Conservation (phyloP, 2,888 invertebrate species). For the Anarsia innoxiella region DNA sequence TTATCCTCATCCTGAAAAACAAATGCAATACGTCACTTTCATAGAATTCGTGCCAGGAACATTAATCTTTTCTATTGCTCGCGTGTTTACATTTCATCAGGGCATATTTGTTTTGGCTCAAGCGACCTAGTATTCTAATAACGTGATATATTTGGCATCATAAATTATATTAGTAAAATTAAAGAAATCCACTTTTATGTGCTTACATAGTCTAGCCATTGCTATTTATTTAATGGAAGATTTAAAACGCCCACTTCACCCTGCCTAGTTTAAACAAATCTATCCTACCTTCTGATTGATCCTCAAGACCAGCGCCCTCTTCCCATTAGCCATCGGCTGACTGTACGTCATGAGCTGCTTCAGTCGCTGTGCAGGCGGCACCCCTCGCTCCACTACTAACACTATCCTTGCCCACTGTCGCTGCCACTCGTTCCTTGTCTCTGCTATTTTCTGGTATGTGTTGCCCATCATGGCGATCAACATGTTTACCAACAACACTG, state of each 20-base stretch:
- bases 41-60: too few species aligned
- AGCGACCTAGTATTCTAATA: too few species aligned
- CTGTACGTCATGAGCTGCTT: constrained; percentile 93
- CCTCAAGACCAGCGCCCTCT: constrained; percentile 88
- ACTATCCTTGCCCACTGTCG: constrained; percentile 98
- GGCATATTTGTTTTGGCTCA: too few species aligned
- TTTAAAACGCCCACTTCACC: too few species aligned
- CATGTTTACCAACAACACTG: constrained; percentile 96
- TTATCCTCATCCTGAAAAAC: constrained; percentile 92
- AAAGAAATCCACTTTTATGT: background rate
- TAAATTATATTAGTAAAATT: too few species aligned
- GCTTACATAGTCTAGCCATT: too few species aligned
- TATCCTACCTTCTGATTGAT: constrained; percentile 88
- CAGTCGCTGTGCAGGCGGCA: constrained; percentile 89
- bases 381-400: constrained; percentile 96
- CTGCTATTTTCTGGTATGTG: constrained; percentile 98
- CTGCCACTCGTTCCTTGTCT: constrained; percentile 98
- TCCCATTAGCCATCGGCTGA: constrained; percentile 93
- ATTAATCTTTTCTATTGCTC: too few species aligned
- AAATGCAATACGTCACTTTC: too few species aligned
- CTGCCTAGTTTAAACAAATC: too few species aligned
- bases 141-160: too few species aligned
- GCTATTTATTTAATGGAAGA: too few species aligned
- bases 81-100: too few species aligned
- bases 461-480: constrained; percentile 99